Base-by-base conservation (phyloP, 2,888 invertebrate genomes). In the Conchocele bisecta region DNA sequence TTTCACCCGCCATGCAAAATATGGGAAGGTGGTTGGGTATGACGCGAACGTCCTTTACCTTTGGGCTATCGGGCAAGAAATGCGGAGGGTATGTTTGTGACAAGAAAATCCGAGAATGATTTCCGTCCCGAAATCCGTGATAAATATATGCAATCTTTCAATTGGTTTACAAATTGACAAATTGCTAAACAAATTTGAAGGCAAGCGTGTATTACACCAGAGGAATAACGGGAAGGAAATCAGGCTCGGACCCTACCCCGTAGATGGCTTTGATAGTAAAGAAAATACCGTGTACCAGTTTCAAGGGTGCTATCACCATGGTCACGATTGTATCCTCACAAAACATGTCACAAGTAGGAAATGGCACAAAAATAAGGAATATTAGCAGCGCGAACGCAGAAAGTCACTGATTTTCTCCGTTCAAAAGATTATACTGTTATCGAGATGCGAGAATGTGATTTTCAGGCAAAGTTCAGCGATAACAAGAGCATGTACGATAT, bases 1-100 rank as follows among this genome's bases (percentile, higher is more conserved):
- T 53, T 63, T 31, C 41, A 51, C 11, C 22, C 65, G 15, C 35
- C 68, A 73, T 26, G 46, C 58, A 35, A n/a, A 64, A 28, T 54
- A 15, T 3, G 56, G 56, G 29, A 67, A 67, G 31, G 58, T 72
- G 13, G 50, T 61, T n/a, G 61, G 72, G 2, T 72, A 41, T 51
- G 71, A 71, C 35, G 71, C 66, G n/a, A 66, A 65, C 44, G 66
- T 66, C 22, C 48, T 71, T 4, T 71, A 73, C 42, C 42, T 68
- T n/a, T 63, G 53, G 37, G 33, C 44, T 5, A 64, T 73, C 11
- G 73, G 63, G 7, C 57, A 68, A 33, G 20, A 42, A 15, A 68
- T 73, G 64, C 73, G 15, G 48, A 41, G 9, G 73, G 73, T 9
- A 24, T 54, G 11, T 68, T 58, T 22, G 56, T 68, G 13, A 28